These are phyloP conservation scores for Drosophila teissieri DNA, from an alignment of 1,140 invertebrate genomes.

Conservation along the genomic window DNA sequence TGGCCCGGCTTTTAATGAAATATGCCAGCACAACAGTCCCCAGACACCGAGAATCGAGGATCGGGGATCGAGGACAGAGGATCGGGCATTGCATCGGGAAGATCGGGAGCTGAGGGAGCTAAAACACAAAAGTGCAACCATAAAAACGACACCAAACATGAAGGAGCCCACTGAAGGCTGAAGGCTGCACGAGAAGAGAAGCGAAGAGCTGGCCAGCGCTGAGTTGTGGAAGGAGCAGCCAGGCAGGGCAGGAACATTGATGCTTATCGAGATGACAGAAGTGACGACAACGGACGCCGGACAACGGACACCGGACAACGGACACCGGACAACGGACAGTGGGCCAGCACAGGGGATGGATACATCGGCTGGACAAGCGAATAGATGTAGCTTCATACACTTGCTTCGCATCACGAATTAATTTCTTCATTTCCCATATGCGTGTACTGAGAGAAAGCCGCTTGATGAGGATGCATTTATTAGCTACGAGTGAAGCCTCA, in stretches of 20 bases:
- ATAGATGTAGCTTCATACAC: conserved; percentile 27
- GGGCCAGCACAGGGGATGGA: no score
- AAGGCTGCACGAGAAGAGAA: conserved; percentile 30
- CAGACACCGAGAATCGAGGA: conserved; percentile 15
- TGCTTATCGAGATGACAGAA: conserved; percentile 83
- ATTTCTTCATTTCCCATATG: conserved; percentile 72
- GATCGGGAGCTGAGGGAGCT: conserved; percentile 48
- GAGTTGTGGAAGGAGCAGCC: conserved; percentile 45
- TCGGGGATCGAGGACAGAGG: neutral
- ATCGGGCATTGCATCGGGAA: conserved; percentile 6
- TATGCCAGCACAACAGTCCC: conserved; percentile 62
- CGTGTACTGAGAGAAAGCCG: conserved; percentile 12
- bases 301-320: conserved; percentile 16
- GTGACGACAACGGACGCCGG: conserved; percentile 55
- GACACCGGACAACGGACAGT: neutral
- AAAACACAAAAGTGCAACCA: conserved; percentile 83
- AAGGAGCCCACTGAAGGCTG: conserved; percentile 21
- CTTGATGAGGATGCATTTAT: no score
- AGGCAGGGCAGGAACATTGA: conserved; percentile 77
- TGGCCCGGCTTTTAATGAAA: conserved; percentile 74
- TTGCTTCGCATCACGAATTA: conserved; percentile 66
- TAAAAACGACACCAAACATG: conserved; percentile 81
- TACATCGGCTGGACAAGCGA: conserved; percentile 17
- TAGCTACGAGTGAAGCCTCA: no score
- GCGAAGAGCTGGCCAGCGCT: conserved; percentile 6